Conservation (phyloP, 2,113 vertebrate genomes). For the Thamnaconus septentrionalis region DNA sequence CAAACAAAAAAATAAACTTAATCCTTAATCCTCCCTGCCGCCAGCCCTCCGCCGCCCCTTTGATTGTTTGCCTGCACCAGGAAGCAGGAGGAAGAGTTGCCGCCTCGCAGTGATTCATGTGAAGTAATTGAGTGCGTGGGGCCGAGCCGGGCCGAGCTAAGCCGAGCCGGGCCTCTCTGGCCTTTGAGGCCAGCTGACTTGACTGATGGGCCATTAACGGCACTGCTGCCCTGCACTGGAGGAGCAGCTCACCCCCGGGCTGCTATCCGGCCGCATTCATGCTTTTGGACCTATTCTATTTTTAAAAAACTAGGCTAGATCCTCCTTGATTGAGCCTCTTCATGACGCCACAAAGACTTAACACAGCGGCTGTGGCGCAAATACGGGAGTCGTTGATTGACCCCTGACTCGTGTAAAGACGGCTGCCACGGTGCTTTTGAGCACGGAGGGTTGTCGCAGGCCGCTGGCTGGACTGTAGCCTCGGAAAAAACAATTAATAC, state of each 20-base stretch:
- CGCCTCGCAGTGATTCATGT: constrained; percentile 55
- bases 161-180: constrained; percentile 40
- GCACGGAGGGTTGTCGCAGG: no score
- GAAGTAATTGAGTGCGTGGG: constrained; percentile 59
- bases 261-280: constrained; percentile 36
- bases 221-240: constrained; percentile 30
- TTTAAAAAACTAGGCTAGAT: constrained; percentile 53
- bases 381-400: constrained; percentile 14
- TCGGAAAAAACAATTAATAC: no score
- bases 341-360: constrained; percentile 17
- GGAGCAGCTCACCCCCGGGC: constrained; percentile 47
- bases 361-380: no score
- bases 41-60: not conserved
- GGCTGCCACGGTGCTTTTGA: no score
- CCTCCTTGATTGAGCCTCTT: constrained; percentile 57
- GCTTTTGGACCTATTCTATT: constrained; percentile 57
- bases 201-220: constrained; percentile 61
- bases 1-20: no score
- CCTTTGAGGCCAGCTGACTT: constrained; percentile 46
- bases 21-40: no score
- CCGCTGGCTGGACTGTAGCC: no score
- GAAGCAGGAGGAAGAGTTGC: constrained; percentile 49
- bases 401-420: not conserved
- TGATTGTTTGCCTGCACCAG: constrained; percentile 27
- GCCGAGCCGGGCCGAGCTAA: constrained; percentile 10